These are phyloP conservation scores for Pogonognathellus flavescens DNA, from an alignment of 1,140 invertebrate genomes.

Conservation along the genomic window DNA sequence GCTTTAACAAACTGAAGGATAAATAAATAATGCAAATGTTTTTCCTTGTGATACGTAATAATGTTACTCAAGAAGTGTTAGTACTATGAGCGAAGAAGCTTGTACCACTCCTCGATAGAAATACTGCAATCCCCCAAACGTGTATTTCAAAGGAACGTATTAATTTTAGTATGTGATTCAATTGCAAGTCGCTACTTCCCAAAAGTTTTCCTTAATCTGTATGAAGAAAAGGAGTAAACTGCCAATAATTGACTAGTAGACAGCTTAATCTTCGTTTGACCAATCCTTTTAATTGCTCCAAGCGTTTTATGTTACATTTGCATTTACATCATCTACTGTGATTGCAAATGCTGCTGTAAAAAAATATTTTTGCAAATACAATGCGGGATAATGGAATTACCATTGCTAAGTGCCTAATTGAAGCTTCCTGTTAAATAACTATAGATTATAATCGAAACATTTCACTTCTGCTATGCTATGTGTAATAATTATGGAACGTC, in stretches of 20 bases:
- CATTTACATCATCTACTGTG: background rate
- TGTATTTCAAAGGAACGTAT: background rate
- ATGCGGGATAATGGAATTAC: too few species aligned
- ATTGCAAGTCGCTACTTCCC: background rate
- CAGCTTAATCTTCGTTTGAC: slow-evolving; percentile 22
- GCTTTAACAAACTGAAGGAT: background rate
- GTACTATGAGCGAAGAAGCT: background rate
- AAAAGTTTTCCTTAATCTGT: background rate
- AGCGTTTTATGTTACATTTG: background rate
- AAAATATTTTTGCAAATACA: too few species aligned
- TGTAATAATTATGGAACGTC: too few species aligned
- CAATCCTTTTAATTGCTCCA: slow-evolving; percentile 23
- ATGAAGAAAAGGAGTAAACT: background rate
- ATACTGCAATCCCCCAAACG: background rate
- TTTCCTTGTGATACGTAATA: background rate
- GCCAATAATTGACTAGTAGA: background rate
- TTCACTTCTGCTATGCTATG: too few species aligned
- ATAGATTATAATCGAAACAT: too few species aligned
- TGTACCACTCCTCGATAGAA: background rate
- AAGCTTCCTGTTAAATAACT: too few species aligned
- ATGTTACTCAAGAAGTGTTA: slow-evolving; percentile 11
- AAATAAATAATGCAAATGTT: slow-evolving; percentile 28
- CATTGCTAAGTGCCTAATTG: too few species aligned
- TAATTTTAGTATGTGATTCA: background rate
- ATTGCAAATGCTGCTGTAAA: too few species aligned